Evolutionary conservation across 2,888 invertebrate species (phyloP), one percentile per base, ranked within the genome.

Genomic region (Eutolmus rufibarbis): DNA sequence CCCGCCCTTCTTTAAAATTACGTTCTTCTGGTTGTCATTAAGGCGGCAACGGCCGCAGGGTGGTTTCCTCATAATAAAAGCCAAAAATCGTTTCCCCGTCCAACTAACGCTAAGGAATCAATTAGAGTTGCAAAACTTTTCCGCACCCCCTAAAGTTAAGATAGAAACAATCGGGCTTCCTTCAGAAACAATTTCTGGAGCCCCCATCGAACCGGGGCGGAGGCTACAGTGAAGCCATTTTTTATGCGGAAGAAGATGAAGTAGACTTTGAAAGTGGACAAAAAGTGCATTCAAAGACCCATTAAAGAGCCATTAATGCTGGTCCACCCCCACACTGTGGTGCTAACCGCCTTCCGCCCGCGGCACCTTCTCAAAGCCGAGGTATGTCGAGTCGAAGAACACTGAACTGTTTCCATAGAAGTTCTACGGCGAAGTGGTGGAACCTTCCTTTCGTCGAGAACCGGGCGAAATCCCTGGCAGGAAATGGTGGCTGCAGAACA

Each of bases 251-350:
- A 78, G 78, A 40, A 78, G 78, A 78, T 78, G 78, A 78, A 78
- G 37, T 40, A 23, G 9, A 46, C 78, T 78, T 78, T 43, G 40
- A 23, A 43, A 37, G 40, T 23, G 40, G 78, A 43, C 78, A 78
- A 37, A 78, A 78, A 78, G 23, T 40, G 78, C 78, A 78, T 78
- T 78, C 78, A 78, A 78, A 78, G 78, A 78, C 46, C 78, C 78
- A 78, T 78, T 78, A 78, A 40, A 78, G 40, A 78, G 78, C 78
- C 78, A 78, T 78, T 43, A 78, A 78, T 78, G 19, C 77, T 9
- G 37, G 1, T 23, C 43, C 66, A n/a, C 28, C 66, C 9, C 57
- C 23, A 23, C n/a, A 9, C 23, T 12, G 12, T 12, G 1, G 8
- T n/a, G 5, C 46, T 4, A 51, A 51, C 7, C 51, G 66, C 4